Base-by-base conservation (phyloP, 2,888 invertebrate genomes). In the Hypomecis atomaria region DNA sequence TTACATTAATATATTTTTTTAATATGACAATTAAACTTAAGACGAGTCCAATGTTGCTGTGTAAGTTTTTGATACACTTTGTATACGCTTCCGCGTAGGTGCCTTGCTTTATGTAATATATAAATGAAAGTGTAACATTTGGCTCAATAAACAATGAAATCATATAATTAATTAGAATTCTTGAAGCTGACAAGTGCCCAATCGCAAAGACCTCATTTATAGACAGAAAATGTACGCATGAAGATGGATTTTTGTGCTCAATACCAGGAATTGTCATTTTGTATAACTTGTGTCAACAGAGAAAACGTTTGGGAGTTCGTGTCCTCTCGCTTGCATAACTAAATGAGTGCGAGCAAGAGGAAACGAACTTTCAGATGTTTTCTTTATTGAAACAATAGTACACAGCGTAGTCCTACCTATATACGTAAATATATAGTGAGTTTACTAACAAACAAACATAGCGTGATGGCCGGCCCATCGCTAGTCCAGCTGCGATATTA, bases 241-340 rank as follows among this genome's bases (percentile, higher is more conserved):
- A 72, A 53, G 81, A 65, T 58, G 56, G 65, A 77, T 72, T 78
- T 79, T 72, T 77, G 74, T 78, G 72, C 70, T 74, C 56, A 69
- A 37, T 2, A 67, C 70, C 77, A 75, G 78, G 72, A 78, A 78
- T 78, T 81, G 83, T 75, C 73, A 78, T 82, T 83, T 74, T 75
- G 73, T 75, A 2, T 23, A 23, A 23, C 23, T 23, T 3, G 23
- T 23, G 23, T 23, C 23, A 23, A 23, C 3, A 23, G 3, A 23
- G 23, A 23, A 23, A 2, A 23, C 23, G 23, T 23, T 23, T 23
- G 23, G 23, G 23, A 23, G 23, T 3, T 23, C 23, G 23, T 23
- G 23, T 23, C 23, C 23, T 23, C 23, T 23, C 23, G 23, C 23
- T 23, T 23, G 3, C 23, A 23, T 23, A 23, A 23, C 23, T 23